A percentile compares a stretch with the other conserved stretches of the same genome.
Evolutionary conservation across 2,888 invertebrate species (phyloP).

Genomic region (Drosophila formosana): DNA sequence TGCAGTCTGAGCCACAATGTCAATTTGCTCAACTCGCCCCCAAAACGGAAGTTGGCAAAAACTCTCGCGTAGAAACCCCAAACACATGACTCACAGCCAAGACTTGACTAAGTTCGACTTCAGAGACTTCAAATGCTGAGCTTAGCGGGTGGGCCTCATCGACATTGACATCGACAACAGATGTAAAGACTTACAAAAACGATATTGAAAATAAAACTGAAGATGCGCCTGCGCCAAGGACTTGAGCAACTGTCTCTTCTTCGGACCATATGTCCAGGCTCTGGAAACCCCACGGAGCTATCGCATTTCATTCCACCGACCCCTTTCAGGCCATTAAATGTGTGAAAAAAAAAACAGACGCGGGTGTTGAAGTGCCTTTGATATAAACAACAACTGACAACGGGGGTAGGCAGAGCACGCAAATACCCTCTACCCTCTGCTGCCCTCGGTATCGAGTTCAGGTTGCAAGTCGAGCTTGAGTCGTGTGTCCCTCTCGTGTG

Average conservation of each 20-base stretch:
- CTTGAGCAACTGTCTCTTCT: constrained; percentile 59
- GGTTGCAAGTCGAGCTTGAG: constrained; percentile 38
- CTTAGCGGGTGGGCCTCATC: constrained; percentile 63
- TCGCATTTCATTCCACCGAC: constrained; percentile 77
- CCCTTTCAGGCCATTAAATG: constrained; percentile 38
- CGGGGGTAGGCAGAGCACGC: constrained; percentile 69
- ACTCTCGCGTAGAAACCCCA: constrained; percentile 56
- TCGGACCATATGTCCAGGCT: constrained; percentile 60
- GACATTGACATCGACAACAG: constrained; percentile 44
- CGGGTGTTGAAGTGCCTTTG: constrained; percentile 69
- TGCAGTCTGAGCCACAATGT: constrained; percentile 70
- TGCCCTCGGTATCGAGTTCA: constrained; percentile 14
- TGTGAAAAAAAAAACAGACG: constrained; percentile 55
- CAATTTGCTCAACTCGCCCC: constrained; percentile 72
- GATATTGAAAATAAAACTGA: constrained; percentile 1
- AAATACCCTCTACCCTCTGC: constrained; percentile 15
- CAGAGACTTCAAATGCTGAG: constrained; percentile 13
- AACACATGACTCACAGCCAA: constrained; percentile 40
- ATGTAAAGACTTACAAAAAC: constrained; percentile 73
- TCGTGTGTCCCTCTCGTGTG: constrained; percentile 51
- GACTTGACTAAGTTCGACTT: constrained; percentile 12
- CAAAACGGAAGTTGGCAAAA: constrained; percentile 74
- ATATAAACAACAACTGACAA: constrained; percentile 78
- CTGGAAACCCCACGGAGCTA: constrained; percentile 80
- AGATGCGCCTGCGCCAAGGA: constrained; percentile 60